phyloP scores from a whole-genome alignment of 2,888 invertebrate genomes.

The Mythimna loreyi region DNA sequence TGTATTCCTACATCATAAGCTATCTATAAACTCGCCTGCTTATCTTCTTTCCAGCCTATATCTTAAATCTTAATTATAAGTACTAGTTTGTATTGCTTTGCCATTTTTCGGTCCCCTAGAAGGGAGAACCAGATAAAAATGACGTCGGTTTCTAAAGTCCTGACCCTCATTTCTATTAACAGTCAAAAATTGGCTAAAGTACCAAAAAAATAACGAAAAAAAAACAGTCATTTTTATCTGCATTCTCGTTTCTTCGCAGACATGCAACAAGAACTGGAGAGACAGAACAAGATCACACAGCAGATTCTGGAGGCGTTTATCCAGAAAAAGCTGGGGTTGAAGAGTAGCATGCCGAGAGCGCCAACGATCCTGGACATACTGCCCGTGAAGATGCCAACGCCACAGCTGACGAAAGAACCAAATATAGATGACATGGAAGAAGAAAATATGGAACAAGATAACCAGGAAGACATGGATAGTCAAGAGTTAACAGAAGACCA shows the following conservation, averaged over 20 bases:
- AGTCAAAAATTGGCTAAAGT: constrained; percentile 43
- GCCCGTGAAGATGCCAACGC: constrained; percentile 83
- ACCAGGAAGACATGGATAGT: constrained; percentile 54
- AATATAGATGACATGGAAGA: constrained; percentile 66
- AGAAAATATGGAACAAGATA: constrained; percentile 57
- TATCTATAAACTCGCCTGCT: constrained; percentile 2
- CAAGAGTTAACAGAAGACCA: constrained; percentile 37
- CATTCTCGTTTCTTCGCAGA: constrained; percentile 88
- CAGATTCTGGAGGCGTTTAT: constrained; percentile 94
- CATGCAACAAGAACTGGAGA: constrained; percentile 91
- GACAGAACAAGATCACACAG: constrained; percentile 94
- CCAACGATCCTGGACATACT: constrained; percentile 93
- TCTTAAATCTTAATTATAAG: constrained; percentile 9
- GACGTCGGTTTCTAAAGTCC: constrained; percentile 76
- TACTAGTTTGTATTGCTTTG: constrained; percentile 21
- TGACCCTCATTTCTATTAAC: constrained; percentile 52
- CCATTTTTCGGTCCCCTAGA: constrained; percentile 66
- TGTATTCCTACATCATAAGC: neutral
- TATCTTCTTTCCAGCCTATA: constrained; percentile 19
- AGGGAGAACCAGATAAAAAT: constrained; percentile 90
- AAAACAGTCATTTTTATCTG: constrained; percentile 89
- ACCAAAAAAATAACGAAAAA: constrained; percentile 45
- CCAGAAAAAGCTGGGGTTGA: constrained; percentile 93
- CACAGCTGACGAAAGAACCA: constrained; percentile 39
- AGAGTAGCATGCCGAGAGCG: constrained; percentile 83